Conservation (phyloP, 2,888 invertebrate genomes). For the Zootermopsis nevadensis region DNA sequence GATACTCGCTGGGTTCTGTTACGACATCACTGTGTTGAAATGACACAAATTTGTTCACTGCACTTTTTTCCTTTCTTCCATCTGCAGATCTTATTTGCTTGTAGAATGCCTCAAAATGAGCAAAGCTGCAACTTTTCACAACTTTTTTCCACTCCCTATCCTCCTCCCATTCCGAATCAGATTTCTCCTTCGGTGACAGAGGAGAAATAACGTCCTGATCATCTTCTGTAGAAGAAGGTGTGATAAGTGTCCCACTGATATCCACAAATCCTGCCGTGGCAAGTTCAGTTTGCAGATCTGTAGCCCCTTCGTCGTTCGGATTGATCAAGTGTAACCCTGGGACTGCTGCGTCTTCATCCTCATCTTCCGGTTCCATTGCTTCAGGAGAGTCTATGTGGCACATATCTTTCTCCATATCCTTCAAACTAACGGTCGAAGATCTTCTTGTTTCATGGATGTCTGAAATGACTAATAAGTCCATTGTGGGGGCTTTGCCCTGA, state of each 20-base stretch:
- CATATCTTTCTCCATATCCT: slow-evolving; percentile 65
- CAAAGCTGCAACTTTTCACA: slow-evolving; percentile 79
- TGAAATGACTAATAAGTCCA: slow-evolving; percentile 22
- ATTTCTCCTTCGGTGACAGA: neutral
- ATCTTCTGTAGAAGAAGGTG: slow-evolving; percentile 47
- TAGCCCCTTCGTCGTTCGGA: neutral
- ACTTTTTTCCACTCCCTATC: slow-evolving; percentile 56
- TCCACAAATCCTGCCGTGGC: slow-evolving; percentile 57
- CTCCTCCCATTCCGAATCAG: slow-evolving; percentile 56
- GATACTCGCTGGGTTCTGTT: slow-evolving; percentile 39
- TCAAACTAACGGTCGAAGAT: slow-evolving; percentile 47
- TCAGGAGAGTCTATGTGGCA: slow-evolving; percentile 88
- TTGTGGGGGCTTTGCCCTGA: neutral
- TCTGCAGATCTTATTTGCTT: slow-evolving; percentile 38
- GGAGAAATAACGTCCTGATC: neutral
- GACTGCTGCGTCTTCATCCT: neutral
- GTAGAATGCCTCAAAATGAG: slow-evolving; percentile 80
- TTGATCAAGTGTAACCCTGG: neutral
- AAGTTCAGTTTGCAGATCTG: slow-evolving; percentile 50
- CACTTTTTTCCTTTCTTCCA: slow-evolving; percentile 20
- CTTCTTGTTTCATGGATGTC: slow-evolving; percentile 43
- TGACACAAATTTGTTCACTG: neutral
- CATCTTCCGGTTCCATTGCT: slow-evolving; percentile 70
- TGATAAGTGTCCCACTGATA: neutral
- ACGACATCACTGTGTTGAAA: slow-evolving; percentile 37